phyloP scores from a whole-genome alignment of 2,113 vertebrate genomes.

The Ophthalmolycus amberensis region DNA sequence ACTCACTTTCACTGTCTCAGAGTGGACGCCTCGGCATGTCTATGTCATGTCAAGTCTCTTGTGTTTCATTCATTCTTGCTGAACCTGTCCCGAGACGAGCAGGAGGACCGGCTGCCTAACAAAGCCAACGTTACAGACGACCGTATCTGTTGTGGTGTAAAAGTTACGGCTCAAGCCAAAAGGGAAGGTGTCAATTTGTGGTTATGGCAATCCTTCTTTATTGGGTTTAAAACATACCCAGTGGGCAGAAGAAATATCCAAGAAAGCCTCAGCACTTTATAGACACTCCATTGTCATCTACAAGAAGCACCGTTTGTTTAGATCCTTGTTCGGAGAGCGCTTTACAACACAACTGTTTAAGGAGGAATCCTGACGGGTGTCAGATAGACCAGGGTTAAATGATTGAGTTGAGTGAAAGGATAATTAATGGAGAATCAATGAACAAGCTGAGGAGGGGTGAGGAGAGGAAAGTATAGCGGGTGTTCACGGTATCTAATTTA shows the following conservation, averaged over 20 bases:
- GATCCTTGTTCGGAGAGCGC: conserved; percentile 45
- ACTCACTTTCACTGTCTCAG: conserved; percentile 56
- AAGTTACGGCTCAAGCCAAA: conserved; percentile 22
- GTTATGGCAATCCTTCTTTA: background rate
- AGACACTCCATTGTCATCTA: conserved; percentile 46
- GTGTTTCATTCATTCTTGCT: conserved; percentile 43
- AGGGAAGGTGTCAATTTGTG: conserved; percentile 23
- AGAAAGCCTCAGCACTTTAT: conserved; percentile 63
- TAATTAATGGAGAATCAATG: conserved; percentile 87
- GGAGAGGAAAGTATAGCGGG: conserved; percentile 61
- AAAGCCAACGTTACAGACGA: conserved; percentile 36
- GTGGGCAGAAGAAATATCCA: conserved; percentile 43
- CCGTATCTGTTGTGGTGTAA: conserved; percentile 26
- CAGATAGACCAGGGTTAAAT: conserved; percentile 76
- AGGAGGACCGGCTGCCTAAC: background rate
- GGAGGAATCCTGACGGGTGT: conserved; percentile 69
- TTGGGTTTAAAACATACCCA: conserved; percentile 4
- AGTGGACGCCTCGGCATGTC: conserved; percentile 46
- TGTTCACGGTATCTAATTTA: conserved; percentile 79
- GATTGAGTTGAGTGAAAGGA: conserved; percentile 85
- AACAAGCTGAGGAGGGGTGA: conserved; percentile 69
- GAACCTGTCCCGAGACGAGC: conserved; percentile 26
- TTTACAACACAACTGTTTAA: conserved; percentile 67
- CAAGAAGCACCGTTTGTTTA: conserved; percentile 35
- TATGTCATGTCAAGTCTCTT: conserved; percentile 40